Evolutionary conservation across 2,113 vertebrate species (phyloP).

Genomic region (Perognathus longimembris): DNA sequence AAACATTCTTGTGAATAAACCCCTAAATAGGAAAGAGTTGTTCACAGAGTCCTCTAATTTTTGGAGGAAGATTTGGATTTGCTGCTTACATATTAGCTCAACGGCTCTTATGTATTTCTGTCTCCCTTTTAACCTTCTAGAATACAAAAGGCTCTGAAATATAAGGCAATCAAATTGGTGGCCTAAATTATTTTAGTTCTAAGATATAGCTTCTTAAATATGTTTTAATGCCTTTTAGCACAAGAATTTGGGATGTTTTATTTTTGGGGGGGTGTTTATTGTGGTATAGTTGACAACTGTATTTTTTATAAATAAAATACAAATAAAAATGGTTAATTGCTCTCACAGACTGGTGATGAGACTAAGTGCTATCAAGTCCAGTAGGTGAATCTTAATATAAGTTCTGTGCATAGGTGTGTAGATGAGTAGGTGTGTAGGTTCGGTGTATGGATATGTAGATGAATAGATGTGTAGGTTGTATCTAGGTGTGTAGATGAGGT

Average conservation of each 20-base stretch:
- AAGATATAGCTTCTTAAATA: not conserved
- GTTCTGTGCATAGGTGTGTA: not conserved
- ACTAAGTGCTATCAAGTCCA: not conserved
- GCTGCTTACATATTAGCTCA: not conserved
- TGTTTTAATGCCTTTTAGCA: not conserved
- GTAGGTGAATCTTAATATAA: not conserved
- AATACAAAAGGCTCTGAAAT: not conserved
- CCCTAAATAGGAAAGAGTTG: not conserved
- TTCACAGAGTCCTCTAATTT: not conserved
- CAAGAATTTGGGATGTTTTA: not conserved
- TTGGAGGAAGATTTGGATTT: not conserved
- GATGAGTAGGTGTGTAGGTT: too few species aligned
- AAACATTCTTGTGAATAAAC: not conserved
- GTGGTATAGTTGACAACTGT: not conserved
- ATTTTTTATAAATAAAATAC: not conserved
- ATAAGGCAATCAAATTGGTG: not conserved
- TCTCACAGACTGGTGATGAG: not conserved
- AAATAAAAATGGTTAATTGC: conserved; percentile 3
- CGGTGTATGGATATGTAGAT: too few species aligned
- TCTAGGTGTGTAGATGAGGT: too few species aligned
- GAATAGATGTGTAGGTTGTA: too few species aligned
- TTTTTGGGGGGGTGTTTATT: not conserved
- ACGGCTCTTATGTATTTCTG: too few species aligned
- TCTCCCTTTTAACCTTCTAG: not conserved
- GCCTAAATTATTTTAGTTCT: not conserved